Evolutionary conservation across 2,888 invertebrate genomes (phyloP), one percentile per base, ranked within the genome.

Genomic region (Drosophila mulleri): DNA sequence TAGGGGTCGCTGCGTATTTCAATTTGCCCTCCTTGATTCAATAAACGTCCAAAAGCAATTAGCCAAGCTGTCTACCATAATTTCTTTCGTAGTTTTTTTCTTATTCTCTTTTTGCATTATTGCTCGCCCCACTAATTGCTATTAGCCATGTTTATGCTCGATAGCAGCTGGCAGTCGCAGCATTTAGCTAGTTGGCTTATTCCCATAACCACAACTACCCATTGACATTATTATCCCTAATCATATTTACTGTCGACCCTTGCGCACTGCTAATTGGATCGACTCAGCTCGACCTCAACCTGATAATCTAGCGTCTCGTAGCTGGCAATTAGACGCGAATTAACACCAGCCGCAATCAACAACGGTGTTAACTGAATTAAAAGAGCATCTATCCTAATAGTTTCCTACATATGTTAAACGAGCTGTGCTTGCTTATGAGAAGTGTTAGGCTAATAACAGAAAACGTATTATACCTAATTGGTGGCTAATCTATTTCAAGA

Each of bases 41-140:
- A 83, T 82, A 84, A 81, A 84, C 66, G 63, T 65, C 71, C 56
- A 77, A 82, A 81, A 87, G 62, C 89, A 89, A 88, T 84, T 88
- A 89, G 74, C 70, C 72, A 77, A 68, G 53, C 62, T 59, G 80
- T 72, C 76, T 52, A 68, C 44, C 85, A 84, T 79, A 79, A 87
- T 89, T 89, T 79, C 72, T 60, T 72, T 72, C 71, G 72, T 75
- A 45, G 6, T 26, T 26, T 7, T 6, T 26, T 7, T 6, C 44
- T 57, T 20, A 69, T 60, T 56, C 35, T 64, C 44, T 58, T 65
- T 54, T 69, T 50, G 29, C 29, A 29, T 65, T 44, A 71, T 37
- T 20, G 44, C 32, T 63, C 60, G 26, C 62, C 58, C 41, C 77
- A 72, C 80, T 84, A 89, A 89, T 89, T 88, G 84, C 85, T 82